Base-by-base conservation (phyloP, 2,113 vertebrate species). In the Ochotona princeps region DNA sequence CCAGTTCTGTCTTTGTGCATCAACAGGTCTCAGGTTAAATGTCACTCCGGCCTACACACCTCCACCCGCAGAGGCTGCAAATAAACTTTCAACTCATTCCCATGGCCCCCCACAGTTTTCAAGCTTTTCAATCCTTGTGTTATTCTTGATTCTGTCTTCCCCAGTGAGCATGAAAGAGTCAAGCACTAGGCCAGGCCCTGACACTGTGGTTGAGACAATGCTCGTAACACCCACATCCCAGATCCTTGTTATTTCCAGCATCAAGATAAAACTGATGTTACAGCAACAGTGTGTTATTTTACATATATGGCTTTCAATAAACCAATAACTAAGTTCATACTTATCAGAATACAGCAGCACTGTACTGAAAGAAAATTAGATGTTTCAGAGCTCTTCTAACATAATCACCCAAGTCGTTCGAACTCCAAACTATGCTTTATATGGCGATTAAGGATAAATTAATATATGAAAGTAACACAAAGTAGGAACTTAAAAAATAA, bases 201-300 rank as follows among this genome's bases (percentile, higher is more conserved):
- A 17, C 54, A 57, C 54, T 15, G 54, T 17, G 13, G 54, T 57
- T 12, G 17, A 17, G 54, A 57, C 17, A 17, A 57, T 57, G 17
- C 54, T 57, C 54, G 17, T 12, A 57, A 5, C 54, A 57, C 54
- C 54, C 54, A 17, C 8, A 57, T 57, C 54, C 54, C 54, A 57
- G 13, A 57, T 15, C 54, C 54, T 57, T 57, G 61, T 54, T 76
- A 63, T 85, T 88, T 91, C 26, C 70, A 87, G 65, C 13, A 83
- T 78, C 66, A 96, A 75, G 32, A 74, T 51, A 80, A 94, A 93
- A 89, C 11, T 73, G 49, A 74, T 49, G 28, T 72, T 82, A 92
- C 13, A 47, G 32, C 47, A n/a, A 69, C 20, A 79, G 30, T 32
- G 8, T 74, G 30, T 93, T 89, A 30, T 87, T 90, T 65, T 75